phyloP scores from a whole-genome alignment of 1,140 invertebrate genomes.

The Galleria mellonella region DNA sequence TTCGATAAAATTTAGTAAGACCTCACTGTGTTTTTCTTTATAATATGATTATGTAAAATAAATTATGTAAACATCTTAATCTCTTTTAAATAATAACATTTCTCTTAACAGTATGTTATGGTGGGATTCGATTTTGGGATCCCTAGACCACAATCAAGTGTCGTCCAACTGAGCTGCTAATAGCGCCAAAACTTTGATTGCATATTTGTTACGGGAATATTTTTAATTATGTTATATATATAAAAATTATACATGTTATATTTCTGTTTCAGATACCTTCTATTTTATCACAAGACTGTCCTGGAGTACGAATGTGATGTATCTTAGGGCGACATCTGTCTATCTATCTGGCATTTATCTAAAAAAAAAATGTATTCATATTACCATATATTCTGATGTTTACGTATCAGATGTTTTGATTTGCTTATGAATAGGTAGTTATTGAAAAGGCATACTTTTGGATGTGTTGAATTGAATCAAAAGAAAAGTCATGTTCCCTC shows the following conservation, averaged over 20 bases:
- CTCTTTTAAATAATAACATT: too few relatives aligned
- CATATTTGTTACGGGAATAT: neutral
- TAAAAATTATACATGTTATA: neutral
- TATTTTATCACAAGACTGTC: constrained; percentile 95
- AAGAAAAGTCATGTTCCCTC: constrained; percentile 30
- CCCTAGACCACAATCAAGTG: too few relatives aligned
- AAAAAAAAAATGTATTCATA: neutral
- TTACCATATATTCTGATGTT: neutral
- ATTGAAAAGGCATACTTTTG: constrained; percentile 10
- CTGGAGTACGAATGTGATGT: constrained; percentile 82
- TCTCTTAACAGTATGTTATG: too few relatives aligned
- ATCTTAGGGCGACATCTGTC: constrained; percentile 19
- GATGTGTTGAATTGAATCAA: constrained; percentile 4
- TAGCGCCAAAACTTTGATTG: too few relatives aligned
- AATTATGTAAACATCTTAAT: too few relatives aligned
- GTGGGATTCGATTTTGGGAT: too few relatives aligned
- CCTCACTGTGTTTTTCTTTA: neutral
- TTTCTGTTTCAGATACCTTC: constrained; percentile 83
- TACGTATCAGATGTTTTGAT: constrained; percentile 2
- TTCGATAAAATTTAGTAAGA: neutral
- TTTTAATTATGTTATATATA: too few relatives aligned
- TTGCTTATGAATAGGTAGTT: constrained; percentile 9
- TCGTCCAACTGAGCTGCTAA: too few relatives aligned
- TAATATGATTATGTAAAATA: too few relatives aligned
- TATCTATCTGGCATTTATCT: constrained; percentile 5